Conservation (phyloP, 2,888 invertebrate genomes). For the Bruchidius siliquastri region DNA sequence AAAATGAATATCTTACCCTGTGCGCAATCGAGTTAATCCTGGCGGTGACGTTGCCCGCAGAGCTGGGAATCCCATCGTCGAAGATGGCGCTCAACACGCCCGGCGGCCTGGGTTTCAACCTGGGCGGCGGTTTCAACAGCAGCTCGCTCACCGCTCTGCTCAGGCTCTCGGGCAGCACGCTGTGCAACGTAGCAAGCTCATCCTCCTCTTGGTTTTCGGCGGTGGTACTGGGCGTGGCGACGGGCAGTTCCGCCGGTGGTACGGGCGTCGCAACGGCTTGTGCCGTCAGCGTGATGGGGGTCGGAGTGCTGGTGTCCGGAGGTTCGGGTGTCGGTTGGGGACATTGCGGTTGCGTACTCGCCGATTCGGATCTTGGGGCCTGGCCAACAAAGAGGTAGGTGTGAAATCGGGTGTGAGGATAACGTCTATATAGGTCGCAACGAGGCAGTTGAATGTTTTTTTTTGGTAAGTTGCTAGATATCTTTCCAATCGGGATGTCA, state of each 20-base stretch:
- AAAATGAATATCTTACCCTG: conserved; percentile 39
- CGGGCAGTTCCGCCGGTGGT: not conserved
- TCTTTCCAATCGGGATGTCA: no score
- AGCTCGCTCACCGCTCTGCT: conserved; percentile 37
- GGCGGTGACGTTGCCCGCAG: conserved; percentile 39
- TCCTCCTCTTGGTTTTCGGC: conserved; percentile 17
- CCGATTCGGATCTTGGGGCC: no score
- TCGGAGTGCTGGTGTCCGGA: not conserved
- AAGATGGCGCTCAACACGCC: conserved; percentile 46
- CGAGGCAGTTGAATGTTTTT: no score
- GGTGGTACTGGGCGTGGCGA: not conserved
- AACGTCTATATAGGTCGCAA: no score
- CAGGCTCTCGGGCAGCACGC: conserved; percentile 35
- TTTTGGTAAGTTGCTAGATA: no score
- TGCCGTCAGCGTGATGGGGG: not conserved
- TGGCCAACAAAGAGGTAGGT: no score
- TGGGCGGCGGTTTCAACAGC: conserved; percentile 41
- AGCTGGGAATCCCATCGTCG: conserved; percentile 40
- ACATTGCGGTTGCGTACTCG: not conserved
- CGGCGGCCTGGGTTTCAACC: conserved; percentile 47
- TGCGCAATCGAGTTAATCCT: conserved; percentile 44
- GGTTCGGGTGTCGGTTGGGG: not conserved
- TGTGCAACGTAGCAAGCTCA: conserved; percentile 31
- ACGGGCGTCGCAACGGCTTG: not conserved
- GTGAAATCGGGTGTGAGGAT: no score